These are phyloP conservation scores for Geotrupes spiniger DNA, from an alignment of 2,888 invertebrate species.

Conservation along the genomic window DNA sequence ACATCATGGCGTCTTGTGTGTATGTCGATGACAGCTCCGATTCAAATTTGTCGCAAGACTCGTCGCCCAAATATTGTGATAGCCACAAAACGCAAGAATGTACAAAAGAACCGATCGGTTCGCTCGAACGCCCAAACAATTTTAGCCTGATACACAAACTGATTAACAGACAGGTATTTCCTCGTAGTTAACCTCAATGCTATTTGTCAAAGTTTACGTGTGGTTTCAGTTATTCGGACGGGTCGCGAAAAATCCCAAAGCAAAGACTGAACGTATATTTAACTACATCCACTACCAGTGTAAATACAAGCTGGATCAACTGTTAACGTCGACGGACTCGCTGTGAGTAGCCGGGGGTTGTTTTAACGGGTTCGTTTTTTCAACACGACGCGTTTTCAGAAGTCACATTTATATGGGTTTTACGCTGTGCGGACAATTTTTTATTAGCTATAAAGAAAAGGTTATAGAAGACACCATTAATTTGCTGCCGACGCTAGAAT, in stretches of 20 bases:
- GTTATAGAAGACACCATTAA: constrained; percentile 33
- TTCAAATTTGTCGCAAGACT: constrained; percentile 22
- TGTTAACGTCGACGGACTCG: constrained; percentile 33
- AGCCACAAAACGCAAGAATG: constrained; percentile 16
- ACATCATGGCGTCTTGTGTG: constrained; percentile 33
- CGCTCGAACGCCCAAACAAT: constrained; percentile 15
- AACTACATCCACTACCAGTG: constrained; percentile 45
- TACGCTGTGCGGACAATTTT: constrained; percentile 90
- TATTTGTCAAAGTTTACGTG: constrained; percentile 23
- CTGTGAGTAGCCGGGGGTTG: constrained; percentile 35
- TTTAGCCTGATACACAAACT: constrained; percentile 33
- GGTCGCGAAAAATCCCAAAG: constrained; percentile 44
- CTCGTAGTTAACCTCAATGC: constrained; percentile 36
- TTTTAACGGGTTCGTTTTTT: too few species aligned
- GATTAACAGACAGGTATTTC: constrained; percentile 34
- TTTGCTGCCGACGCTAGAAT: constrained; percentile 38
- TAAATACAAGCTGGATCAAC: constrained; percentile 37
- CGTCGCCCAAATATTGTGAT: constrained; percentile 15
- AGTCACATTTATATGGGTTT: constrained; percentile 94
- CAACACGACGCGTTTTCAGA: constrained; percentile 57
- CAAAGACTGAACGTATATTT: constrained; percentile 48
- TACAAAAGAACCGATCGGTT: constrained; percentile 9
- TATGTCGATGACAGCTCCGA: constrained; percentile 27
- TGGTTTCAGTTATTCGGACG: constrained; percentile 45
- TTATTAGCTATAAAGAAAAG: constrained; percentile 74